Evolutionary conservation across 2,797 vertebrate genomes (phyloP).

Genomic region (Clarias platycephalus): DNA sequence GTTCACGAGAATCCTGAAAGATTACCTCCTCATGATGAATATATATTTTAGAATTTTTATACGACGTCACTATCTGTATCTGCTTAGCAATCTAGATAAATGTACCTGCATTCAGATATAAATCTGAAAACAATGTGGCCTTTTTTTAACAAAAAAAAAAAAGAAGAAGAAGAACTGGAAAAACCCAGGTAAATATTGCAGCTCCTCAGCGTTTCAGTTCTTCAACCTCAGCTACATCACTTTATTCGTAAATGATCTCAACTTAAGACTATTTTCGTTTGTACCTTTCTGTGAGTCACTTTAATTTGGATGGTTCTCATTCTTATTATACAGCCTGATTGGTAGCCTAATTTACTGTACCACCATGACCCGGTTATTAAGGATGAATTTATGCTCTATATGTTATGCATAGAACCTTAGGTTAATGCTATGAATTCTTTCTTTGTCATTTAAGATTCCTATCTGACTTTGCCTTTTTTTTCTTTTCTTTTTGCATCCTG

Average conservation of each 20-base stretch:
- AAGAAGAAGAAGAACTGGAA: not conserved
- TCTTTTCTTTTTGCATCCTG: not conserved
- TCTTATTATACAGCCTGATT: not conserved
- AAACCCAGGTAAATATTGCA: not conserved
- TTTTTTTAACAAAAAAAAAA: not conserved
- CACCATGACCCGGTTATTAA: not conserved
- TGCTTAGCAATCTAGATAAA: not conserved
- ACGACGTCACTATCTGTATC: not conserved
- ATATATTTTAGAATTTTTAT: not conserved
- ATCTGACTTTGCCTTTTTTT: not conserved
- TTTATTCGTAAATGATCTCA: not conserved
- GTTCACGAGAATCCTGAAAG: not conserved
- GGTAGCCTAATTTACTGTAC: not conserved
- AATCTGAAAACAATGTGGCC: not conserved
- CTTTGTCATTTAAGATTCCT: not conserved
- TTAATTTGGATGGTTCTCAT: not conserved
- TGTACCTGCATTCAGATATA: not conserved
- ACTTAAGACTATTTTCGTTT: not conserved
- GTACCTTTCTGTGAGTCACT: not conserved
- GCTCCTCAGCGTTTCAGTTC: not conserved
- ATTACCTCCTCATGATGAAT: not conserved
- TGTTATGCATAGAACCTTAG: not conserved
- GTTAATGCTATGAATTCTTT: not conserved
- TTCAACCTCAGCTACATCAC: not conserved
- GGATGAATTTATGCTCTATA: not conserved